These are phyloP conservation scores for Trissolcus japonicus DNA, from an alignment of 2,888 invertebrate genomes.

Conservation along the genomic window DNA sequence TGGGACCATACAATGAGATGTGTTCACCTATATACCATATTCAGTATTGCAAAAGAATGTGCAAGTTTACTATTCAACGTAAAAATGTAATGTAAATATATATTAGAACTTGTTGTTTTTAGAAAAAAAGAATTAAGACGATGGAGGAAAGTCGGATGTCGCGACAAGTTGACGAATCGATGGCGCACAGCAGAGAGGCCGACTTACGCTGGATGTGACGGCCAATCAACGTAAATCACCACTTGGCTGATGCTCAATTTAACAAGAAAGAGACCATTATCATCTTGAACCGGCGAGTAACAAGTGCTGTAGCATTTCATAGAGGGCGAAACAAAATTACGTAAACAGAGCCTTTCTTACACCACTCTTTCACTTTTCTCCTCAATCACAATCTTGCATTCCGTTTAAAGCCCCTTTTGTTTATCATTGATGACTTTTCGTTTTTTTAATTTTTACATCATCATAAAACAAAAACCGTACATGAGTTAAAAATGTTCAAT, in stretches of 20 bases:
- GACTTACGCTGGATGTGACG: conserved; percentile 61
- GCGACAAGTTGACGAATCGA: conserved; percentile 4
- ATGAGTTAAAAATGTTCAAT: too few relatives aligned
- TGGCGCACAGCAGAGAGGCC: conserved; percentile 28
- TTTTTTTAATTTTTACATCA: too few relatives aligned
- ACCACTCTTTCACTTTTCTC: not conserved
- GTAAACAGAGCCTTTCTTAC: conserved; percentile 34
- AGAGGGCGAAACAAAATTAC: conserved; percentile 40
- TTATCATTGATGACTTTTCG: too few relatives aligned
- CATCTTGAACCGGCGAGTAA: conserved; percentile 70
- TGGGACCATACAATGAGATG: too few relatives aligned
- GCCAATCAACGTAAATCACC: conserved; percentile 75
- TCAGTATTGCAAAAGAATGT: too few relatives aligned
- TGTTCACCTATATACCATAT: too few relatives aligned
- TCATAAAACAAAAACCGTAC: too few relatives aligned
- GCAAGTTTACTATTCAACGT: not conserved
- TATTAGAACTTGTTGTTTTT: too few relatives aligned
- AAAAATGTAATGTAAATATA: too few relatives aligned
- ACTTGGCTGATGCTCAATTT: conserved; percentile 75
- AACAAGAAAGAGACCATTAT: conserved; percentile 75
- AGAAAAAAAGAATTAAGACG: conserved; percentile 26
- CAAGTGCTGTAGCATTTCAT: conserved; percentile 60
- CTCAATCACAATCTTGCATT: too few relatives aligned
- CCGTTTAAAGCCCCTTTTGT: too few relatives aligned
- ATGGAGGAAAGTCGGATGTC: conserved; percentile 2